Base-by-base conservation (phyloP, 2,797 vertebrate genomes). In the Poeciliopsis gracilis region DNA sequence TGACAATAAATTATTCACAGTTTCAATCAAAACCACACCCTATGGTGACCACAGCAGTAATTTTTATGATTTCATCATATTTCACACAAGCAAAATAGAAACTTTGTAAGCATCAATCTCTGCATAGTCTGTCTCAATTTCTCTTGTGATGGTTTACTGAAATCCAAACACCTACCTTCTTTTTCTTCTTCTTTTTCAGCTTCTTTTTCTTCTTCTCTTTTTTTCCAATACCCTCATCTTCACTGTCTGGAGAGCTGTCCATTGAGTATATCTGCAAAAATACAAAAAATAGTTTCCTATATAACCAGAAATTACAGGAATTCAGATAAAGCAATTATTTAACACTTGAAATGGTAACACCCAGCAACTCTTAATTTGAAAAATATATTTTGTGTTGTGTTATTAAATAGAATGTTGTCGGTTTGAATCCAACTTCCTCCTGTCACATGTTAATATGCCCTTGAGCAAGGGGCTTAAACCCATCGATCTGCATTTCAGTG, bases 211-310 rank as follows among this genome's bases (percentile, higher is more conserved):
- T 91, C 84, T 93, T 93, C 49, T 84, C 75, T 75, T 89, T 93
- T 76, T 92, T 85, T 74, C 84, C 46, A 0, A 85, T 46, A 2
- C 74, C 88, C 71, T 94, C 93, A 47, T 93, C 91, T 10, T 93
- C 92, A 3, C 91, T 93, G 76, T 93, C 93, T 1, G 76, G n/a
- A 28, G 89, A 93, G 75, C 90, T 94, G 73, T 93, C 88, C 0
- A 47, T 5, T 0, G 92, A 84, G 76, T 69, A 73, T 23, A 69
- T 5, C 20, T 92, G 30, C 13, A 67, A 63, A 23, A 33, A 16
- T 28, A 59, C 4, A 59, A 59, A 59, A 28, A 30, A 59, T 59
- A 0, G n/a, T 30, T 30, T 16, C 57, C 57, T 1, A 59, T 57
- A 7, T n/a, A 69, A 41, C 38, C 38, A 12, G 20, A 67, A 41